Evolutionary conservation across 1,140 invertebrate genomes (phyloP), one percentile per base, ranked within the genome.

Genomic region (Glomeris maerens): DNA sequence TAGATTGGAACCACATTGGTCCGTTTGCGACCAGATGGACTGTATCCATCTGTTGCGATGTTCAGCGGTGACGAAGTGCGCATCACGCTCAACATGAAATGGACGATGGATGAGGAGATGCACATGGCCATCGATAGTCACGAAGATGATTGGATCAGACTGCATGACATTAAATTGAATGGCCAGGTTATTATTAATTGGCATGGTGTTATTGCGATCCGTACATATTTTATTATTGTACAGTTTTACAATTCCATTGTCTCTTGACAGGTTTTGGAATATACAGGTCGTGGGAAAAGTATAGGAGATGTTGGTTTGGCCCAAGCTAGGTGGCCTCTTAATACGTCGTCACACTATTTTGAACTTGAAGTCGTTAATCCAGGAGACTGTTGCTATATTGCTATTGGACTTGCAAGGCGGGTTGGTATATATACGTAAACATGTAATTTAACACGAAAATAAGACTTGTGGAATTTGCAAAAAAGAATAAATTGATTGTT

Each of bases 321-420:
- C 27, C 74, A 76, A 59, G 74, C 74, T 3, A 67, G 66, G 57
- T 62, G 59, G 41, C 69, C 75, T 13, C 59, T 77, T 10, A 68
- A 68, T 53, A 73, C 74, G 45, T 69, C 70, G 20, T 67, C 64
- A 54, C 74, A 77, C 60, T 77, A 76, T 59, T 77, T 75, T 69
- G 74, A 77, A 67, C 70, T 77, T 50, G 72, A 75, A 60, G 74
- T 77, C 49, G 55, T 75, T 27, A 73, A 77, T 56, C 74, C 74
- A 7, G 75, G 75, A 36, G 69, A 74, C 59, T 73, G 67, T 54
- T 74, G 74, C 56, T 76, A 73, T 55, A 75, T 76, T 53, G 74
- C 74, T 20, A 76, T 77, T 56, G 75, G 75, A 41, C 58, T 77
- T 20, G 73, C 75, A 13, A 69, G 68, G 60, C 70, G 64, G 56